Evolutionary conservation across 2,888 invertebrate species (phyloP).

Genomic region (Caenorhabditis sp.): DNA sequence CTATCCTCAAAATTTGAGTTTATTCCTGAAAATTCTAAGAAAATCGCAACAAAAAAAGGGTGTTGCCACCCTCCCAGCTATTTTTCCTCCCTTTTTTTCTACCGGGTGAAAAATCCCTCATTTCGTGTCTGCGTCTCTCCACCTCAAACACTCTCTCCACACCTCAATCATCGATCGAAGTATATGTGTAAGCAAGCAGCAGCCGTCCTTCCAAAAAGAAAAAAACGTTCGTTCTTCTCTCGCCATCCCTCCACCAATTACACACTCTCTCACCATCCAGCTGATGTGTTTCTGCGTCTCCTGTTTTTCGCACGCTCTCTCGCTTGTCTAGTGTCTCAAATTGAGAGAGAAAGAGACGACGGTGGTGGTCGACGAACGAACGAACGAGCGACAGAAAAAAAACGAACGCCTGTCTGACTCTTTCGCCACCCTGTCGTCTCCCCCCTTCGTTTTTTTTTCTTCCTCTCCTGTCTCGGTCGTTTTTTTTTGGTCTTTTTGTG

Average conservation of each 20-base stretch:
- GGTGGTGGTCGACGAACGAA: background rate
- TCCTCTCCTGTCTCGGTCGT: background rate
- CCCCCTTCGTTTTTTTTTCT: constrained; percentile 7
- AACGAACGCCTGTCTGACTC: constrained; percentile 4
- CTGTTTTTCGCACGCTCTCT: constrained; percentile 3
- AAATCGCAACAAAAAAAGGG: no score
- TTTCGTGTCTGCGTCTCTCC: constrained; percentile 6
- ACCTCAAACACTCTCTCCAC: constrained; percentile 5
- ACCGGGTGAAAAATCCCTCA: background rate
- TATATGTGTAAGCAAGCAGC: background rate
- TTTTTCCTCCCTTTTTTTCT: background rate
- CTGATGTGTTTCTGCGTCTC: constrained; percentile 1
- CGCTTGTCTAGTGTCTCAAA: background rate
- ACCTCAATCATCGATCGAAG: background rate
- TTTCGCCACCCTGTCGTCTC: constrained; percentile 2
- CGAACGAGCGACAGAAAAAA: background rate
- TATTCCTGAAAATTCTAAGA: no score
- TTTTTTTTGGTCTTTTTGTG: background rate
- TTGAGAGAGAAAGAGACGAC: background rate
- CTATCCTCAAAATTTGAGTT: no score
- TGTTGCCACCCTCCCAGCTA: no score
- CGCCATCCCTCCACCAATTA: constrained; percentile 12
- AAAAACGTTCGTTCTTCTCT: background rate
- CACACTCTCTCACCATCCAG: constrained; percentile 8
- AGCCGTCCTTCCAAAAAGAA: background rate